These are phyloP conservation scores for Ectemnius lituratus DNA, from an alignment of 2,888 invertebrate species.

Conservation along the genomic window DNA sequence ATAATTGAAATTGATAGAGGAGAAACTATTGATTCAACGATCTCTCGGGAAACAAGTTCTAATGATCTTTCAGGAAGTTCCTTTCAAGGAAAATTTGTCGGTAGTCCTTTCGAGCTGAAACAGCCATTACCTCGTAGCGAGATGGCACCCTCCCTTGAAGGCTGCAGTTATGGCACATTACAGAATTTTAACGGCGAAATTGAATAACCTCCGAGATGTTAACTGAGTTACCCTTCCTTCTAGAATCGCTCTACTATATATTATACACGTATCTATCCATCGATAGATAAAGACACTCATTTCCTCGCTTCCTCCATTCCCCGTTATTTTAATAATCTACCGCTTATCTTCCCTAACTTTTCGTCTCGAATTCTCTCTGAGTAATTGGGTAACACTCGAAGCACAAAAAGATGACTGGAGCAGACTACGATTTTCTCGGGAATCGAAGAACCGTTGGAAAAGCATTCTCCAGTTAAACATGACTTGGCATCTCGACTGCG, in stretches of 20 bases:
- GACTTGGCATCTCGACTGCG: neutral
- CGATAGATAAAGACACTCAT: slow-evolving; percentile 66
- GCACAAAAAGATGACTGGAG: too few species aligned
- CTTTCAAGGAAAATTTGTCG: slow-evolving; percentile 50
- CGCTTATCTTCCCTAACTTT: slow-evolving; percentile 1
- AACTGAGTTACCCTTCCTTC: slow-evolving; percentile 71
- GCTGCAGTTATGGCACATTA: slow-evolving; percentile 74
- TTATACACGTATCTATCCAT: slow-evolving; percentile 40
- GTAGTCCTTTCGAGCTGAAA: slow-evolving; percentile 59
- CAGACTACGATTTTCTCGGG: too few species aligned
- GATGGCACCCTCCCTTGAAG: slow-evolving; percentile 30
- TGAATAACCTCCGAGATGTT: slow-evolving; percentile 72
- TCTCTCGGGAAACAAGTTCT: slow-evolving; percentile 16
- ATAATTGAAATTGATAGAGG: neutral
- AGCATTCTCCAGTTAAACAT: neutral
- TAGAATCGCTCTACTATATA: slow-evolving; percentile 64
- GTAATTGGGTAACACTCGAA: too few species aligned
- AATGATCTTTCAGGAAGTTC: slow-evolving; percentile 28
- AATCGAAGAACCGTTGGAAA: neutral
- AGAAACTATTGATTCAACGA: neutral
- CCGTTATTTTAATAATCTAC: slow-evolving; percentile 46
- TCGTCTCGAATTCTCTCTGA: too few species aligned
- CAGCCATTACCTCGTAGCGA: slow-evolving; percentile 63
- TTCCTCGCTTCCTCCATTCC: slow-evolving; percentile 70
- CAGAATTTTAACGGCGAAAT: slow-evolving; percentile 75